Percentiles rank a stretch among this genome's conserved stretches.
Evolutionary conservation across 2,888 invertebrate genomes (phyloP).

Genomic region (Anoncus sp.): DNA sequence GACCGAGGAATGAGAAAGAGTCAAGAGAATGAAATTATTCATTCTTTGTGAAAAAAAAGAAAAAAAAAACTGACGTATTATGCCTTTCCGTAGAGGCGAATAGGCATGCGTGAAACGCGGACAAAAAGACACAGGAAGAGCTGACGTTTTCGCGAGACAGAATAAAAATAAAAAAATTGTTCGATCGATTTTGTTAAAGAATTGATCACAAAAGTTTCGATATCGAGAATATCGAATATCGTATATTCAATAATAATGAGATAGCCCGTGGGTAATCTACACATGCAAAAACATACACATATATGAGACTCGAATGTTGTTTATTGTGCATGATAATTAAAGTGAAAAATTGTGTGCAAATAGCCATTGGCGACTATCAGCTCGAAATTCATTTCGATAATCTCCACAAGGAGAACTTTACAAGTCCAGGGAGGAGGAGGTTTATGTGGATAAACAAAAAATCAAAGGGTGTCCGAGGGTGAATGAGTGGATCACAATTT

Average conservation of each 20-base stretch:
- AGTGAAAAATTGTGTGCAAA: slow-evolving; percentile 54
- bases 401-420: background rate
- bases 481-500: slow-evolving; percentile 60
- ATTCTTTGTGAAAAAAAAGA: slow-evolving; percentile 24
- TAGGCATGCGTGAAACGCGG: slow-evolving; percentile 41
- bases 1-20: slow-evolving; percentile 22
- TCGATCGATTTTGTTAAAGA: background rate
- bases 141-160: slow-evolving; percentile 5
- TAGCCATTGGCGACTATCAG: slow-evolving; percentile 32
- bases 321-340: slow-evolving; percentile 45
- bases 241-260: background rate
- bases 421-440: background rate
- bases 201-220: background rate
- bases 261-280: background rate
- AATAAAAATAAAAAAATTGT: slow-evolving; percentile 4
- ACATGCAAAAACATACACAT: background rate
- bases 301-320: slow-evolving; percentile 1
- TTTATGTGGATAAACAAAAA: slow-evolving; percentile 14
- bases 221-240: slow-evolving; percentile 7
- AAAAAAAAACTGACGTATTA: slow-evolving; percentile 59
- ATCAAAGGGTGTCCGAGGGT: slow-evolving; percentile 14
- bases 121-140: slow-evolving; percentile 41
- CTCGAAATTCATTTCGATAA: slow-evolving; percentile 3
- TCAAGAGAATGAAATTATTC: slow-evolving; percentile 57
- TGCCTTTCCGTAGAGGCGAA: slow-evolving; percentile 28